Conservation (phyloP, 2,113 vertebrate species). For the Chascanopsetta lugubris region DNA sequence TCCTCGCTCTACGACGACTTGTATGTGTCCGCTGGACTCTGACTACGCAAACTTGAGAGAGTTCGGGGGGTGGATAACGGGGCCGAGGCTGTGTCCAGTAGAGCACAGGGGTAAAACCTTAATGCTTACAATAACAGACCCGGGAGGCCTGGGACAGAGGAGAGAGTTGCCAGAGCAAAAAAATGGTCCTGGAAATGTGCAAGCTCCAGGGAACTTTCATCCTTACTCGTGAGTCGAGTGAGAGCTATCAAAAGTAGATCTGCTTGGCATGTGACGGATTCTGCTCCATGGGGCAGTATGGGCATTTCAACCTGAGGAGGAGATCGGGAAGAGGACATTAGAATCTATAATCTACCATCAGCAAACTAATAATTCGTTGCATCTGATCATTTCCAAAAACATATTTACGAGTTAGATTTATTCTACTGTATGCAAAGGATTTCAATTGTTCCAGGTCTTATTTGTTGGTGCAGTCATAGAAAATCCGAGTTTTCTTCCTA, state of each 20-base stretch:
- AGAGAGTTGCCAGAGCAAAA: constrained; percentile 50
- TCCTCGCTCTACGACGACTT: constrained; percentile 61
- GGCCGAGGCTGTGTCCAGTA: constrained; percentile 60
- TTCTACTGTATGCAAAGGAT: no score
- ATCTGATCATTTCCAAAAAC: no score
- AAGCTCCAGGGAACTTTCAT: constrained; percentile 67
- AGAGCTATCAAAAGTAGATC: constrained; percentile 87
- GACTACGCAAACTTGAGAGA: constrained; percentile 64
- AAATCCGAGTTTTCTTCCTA: background rate
- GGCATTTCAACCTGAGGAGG: constrained; percentile 87
- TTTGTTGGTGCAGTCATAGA: no score
- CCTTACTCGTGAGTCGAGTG: constrained; percentile 48
- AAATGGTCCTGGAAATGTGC: constrained; percentile 63
- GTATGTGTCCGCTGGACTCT: constrained; percentile 59
- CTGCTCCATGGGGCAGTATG: constrained; percentile 93
- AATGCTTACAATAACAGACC: constrained; percentile 68
- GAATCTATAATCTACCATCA: background rate
- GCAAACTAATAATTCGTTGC: no score
- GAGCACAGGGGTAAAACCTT: constrained; percentile 68
- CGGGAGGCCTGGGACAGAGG: constrained; percentile 55
- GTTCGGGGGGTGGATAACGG: constrained; percentile 41
- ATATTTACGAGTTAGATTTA: no score
- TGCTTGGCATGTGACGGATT: constrained; percentile 91
- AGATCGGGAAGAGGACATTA: background rate
- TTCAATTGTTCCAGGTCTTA: no score